These are phyloP conservation scores for Eledone cirrhosa DNA, from an alignment of 2,888 invertebrate species.

Conservation along the genomic window DNA sequence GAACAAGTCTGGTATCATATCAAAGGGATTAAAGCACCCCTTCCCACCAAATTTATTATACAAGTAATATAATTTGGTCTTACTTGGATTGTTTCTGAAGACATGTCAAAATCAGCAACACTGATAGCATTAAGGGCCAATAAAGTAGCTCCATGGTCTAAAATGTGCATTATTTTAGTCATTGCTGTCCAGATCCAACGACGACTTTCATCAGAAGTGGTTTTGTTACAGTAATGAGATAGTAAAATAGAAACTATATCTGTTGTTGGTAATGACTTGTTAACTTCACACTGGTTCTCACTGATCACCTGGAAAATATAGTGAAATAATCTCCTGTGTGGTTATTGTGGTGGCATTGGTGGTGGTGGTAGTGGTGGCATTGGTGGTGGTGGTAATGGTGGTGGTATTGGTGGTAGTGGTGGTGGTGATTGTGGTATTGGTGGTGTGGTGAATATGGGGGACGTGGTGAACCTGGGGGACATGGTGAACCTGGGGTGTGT, in stretches of 20 bases:
- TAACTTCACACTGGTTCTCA: constrained; percentile 19
- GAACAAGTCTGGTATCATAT: no score
- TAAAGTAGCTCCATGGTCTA: not conserved
- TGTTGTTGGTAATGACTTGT: constrained; percentile 7
- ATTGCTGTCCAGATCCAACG: constrained; percentile 22
- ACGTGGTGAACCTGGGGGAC: not conserved
- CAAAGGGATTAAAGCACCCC: no score
- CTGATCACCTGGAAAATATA: not conserved
- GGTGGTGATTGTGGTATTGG: no score
- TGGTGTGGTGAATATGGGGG: not conserved
- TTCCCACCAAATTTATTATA: not conserved
- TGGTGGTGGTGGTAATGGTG: not conserved
- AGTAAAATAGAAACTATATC: not conserved
- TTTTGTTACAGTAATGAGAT: not conserved
- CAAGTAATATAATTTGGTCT: not conserved
- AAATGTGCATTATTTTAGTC: not conserved
- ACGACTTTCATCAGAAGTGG: not conserved
- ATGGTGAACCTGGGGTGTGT: not conserved
- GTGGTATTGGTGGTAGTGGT: no score
- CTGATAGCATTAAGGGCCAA: not conserved
- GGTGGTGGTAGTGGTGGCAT: not conserved
- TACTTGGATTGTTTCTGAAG: constrained; percentile 12
- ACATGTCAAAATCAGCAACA: not conserved
- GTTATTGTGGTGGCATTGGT: not conserved
- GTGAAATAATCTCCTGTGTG: not conserved